These are phyloP conservation scores for Trissoscelio sp. DNA, from an alignment of 2,888 invertebrate species.

Conservation along the genomic window DNA sequence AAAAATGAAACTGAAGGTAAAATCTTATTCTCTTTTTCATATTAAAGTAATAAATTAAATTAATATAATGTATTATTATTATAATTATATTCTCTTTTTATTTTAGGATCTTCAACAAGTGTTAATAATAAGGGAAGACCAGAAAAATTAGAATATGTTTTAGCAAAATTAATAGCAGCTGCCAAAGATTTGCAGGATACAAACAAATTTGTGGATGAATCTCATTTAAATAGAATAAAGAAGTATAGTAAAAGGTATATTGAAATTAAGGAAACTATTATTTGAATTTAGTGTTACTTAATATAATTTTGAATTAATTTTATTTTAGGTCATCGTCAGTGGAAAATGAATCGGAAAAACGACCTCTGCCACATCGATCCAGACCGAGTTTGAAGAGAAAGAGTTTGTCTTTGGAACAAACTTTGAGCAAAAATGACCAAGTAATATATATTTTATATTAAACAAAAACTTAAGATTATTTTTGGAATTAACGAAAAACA, in stretches of 20 bases:
- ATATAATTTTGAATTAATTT: background rate
- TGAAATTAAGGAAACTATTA: no score
- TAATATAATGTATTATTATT: background rate
- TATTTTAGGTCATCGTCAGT: slow-evolving; percentile 84
- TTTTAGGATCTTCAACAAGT: slow-evolving; percentile 35
- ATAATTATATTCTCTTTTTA: background rate
- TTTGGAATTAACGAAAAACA: background rate
- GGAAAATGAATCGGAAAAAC: slow-evolving; percentile 84
- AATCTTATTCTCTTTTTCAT: background rate
- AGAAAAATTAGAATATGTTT: slow-evolving; percentile 81
- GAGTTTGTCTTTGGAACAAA: slow-evolving; percentile 90
- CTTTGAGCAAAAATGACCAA: slow-evolving; percentile 82
- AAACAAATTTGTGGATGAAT: slow-evolving; percentile 79
- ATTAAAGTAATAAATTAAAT: background rate
- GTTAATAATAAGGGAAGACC: slow-evolving; percentile 73
- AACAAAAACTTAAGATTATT: background rate
- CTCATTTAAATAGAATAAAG: slow-evolving; percentile 74
- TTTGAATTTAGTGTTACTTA: no score
- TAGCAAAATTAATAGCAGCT: slow-evolving; percentile 80
- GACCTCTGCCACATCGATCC: slow-evolving; percentile 80
- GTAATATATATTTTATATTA: slow-evolving; percentile 46
- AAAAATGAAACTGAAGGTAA: slow-evolving; percentile 88
- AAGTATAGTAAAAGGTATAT: slow-evolving; percentile 80
- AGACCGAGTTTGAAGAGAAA: slow-evolving; percentile 87
- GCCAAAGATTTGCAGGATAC: slow-evolving; percentile 81